Evolutionary conservation across 2,113 vertebrate genomes (phyloP).

Genomic region (Psephotus haematonotus): DNA sequence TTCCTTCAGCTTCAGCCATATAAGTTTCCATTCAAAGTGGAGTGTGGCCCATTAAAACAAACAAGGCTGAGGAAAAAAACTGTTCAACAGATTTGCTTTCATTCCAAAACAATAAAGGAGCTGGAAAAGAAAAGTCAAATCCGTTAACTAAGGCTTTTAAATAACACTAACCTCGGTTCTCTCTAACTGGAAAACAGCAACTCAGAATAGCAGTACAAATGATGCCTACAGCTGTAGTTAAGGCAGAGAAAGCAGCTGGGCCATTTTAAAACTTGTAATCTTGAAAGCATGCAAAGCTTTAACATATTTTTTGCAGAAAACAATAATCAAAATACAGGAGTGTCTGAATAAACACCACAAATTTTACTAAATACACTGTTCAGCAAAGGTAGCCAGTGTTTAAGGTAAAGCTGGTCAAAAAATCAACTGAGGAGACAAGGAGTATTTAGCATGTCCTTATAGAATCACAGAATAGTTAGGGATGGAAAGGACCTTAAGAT

Average conservation of each 20-base stretch:
- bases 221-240: not conserved
- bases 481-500: too few relatives aligned
- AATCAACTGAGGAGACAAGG: not conserved
- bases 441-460: not conserved
- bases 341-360: not conserved
- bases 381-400: not conserved
- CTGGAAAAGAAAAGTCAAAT: not conserved
- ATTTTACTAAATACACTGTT: not conserved
- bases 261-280: not conserved
- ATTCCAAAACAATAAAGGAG: not conserved
- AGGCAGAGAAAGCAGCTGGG: not conserved
- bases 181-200: not conserved
- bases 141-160: not conserved
- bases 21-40: not conserved
- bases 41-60: not conserved
- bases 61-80: not conserved
- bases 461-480: too few relatives aligned
- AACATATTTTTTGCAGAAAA: not conserved
- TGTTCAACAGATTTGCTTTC: not conserved
- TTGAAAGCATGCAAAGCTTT: not conserved
- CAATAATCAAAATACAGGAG: not conserved
- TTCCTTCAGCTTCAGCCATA: not conserved
- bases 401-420: not conserved
- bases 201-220: not conserved
- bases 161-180: not conserved